Conservation (phyloP, 2,888 invertebrate species). For the Dicranocentrus wangi region DNA sequence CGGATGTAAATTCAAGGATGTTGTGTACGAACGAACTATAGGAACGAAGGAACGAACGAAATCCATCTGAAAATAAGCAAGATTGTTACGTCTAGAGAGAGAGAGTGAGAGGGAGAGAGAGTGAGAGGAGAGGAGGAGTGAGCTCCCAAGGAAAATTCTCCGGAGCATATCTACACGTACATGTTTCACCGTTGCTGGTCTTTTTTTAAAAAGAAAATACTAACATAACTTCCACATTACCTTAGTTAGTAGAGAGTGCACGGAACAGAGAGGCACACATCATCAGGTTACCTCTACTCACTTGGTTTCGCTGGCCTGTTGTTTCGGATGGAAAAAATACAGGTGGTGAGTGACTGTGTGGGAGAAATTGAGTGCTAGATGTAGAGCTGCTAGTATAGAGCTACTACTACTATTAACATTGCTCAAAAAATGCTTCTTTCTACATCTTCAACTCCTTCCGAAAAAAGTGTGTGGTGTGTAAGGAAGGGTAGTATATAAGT, state of each 20-base stretch:
- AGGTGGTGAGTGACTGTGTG: conserved; percentile 50
- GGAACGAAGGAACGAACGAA: background rate
- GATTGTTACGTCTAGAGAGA: too few relatives aligned
- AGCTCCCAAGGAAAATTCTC: conserved; percentile 29
- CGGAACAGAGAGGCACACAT: too few relatives aligned
- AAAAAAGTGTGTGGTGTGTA: too few relatives aligned
- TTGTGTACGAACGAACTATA: background rate
- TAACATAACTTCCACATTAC: too few relatives aligned
- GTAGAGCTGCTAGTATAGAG: too few relatives aligned
- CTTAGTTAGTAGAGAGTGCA: too few relatives aligned
- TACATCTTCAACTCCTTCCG: background rate
- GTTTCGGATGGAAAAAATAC: conserved; percentile 43
- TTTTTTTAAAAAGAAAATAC: background rate
- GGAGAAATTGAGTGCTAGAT: background rate
- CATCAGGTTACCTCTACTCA: too few relatives aligned
- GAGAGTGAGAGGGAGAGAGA: background rate
- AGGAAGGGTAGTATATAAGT: background rate
- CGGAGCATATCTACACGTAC: conserved; percentile 23
- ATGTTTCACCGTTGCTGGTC: background rate
- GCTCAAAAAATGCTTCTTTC: background rate
- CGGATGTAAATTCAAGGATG: conserved; percentile 53
- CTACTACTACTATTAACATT: background rate
- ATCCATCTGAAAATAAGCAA: background rate
- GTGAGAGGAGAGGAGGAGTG: background rate
- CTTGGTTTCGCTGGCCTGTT: too few relatives aligned